Conservation (phyloP, 2,113 vertebrate species). For the Entomyzon cyanotis region DNA sequence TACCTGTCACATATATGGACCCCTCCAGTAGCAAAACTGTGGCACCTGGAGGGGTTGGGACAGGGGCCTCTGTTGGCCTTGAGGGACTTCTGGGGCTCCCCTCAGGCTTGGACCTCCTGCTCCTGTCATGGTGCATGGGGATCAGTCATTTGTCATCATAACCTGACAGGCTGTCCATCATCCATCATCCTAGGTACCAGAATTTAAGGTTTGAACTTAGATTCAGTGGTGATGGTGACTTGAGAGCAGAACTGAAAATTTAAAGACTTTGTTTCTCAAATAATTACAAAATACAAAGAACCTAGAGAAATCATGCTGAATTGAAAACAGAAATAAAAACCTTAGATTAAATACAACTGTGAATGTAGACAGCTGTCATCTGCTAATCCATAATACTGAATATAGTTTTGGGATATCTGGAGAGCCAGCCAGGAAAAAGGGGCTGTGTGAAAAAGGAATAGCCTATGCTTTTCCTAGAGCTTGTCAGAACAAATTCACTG, state of each 20-base stretch:
- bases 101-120: not conserved
- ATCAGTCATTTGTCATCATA: not conserved
- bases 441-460: not conserved
- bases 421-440: not conserved
- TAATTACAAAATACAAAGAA: not conserved
- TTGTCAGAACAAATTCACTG: not conserved
- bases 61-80: not conserved
- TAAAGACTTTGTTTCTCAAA: not conserved
- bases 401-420: not conserved
- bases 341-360: not conserved
- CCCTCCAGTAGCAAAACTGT: not conserved
- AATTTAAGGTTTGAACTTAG: not conserved
- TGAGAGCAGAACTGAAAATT: not conserved
- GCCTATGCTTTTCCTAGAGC: not conserved
- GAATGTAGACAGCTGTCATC: not conserved
- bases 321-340: not conserved
- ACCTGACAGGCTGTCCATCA: not conserved
- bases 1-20: fast-evolving
- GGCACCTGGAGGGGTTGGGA: not conserved
- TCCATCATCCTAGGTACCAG: not conserved
- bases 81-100: not conserved
- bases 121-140: not conserved
- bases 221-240: not conserved
- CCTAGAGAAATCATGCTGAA: not conserved
- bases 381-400: not conserved